phyloP scores from a whole-genome alignment of 1,140 invertebrate species.

The Sycophaga agraensis region DNA sequence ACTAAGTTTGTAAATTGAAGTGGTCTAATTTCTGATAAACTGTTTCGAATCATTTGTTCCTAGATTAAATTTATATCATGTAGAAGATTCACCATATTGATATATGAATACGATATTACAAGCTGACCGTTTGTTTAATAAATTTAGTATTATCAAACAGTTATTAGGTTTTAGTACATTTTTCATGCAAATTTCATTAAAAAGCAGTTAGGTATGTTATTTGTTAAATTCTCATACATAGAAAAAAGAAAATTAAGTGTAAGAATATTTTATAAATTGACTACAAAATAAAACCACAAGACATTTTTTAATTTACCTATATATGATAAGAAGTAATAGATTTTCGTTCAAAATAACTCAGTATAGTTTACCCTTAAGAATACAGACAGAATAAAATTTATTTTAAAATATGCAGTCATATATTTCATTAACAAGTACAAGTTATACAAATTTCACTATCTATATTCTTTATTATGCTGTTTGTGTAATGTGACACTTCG shows the following conservation, averaged over 20 bases:
- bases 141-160: background rate
- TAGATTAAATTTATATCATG: background rate
- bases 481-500: background rate
- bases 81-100: background rate
- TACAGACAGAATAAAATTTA: slow-evolving; percentile 12
- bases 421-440: slow-evolving; percentile 23
- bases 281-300: background rate
- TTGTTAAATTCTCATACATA: too few species aligned
- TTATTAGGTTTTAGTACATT: background rate
- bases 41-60: too few species aligned
- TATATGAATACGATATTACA: too few species aligned
- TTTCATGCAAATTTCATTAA: background rate
- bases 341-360: background rate
- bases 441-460: slow-evolving; percentile 19
- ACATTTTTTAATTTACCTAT: background rate
- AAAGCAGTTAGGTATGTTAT: too few species aligned
- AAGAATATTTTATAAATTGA: background rate
- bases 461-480: slow-evolving; percentile 21
- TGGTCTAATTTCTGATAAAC: background rate
- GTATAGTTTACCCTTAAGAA: slow-evolving; percentile 19
- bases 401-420: slow-evolving; percentile 16
- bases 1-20: slow-evolving; percentile 1
- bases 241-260: too few species aligned
- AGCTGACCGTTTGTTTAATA: too few species aligned
- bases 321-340: background rate